Conservation (phyloP, 2,113 vertebrate genomes). For the Ceyx margarethae region DNA sequence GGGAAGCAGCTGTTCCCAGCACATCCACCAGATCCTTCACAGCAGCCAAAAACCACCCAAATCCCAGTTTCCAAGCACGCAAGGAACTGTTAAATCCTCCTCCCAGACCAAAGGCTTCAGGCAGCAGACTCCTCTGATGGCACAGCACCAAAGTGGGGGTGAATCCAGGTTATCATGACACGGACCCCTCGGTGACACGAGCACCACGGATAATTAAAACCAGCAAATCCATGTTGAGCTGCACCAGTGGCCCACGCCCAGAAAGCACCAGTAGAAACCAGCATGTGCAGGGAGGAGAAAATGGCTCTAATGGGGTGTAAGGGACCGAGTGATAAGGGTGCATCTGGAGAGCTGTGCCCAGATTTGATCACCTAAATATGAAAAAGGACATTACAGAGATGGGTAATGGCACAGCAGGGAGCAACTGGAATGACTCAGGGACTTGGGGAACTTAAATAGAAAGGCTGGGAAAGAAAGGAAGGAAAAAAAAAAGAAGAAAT, state of each 20-base stretch:
- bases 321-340: slow-evolving; percentile 8
- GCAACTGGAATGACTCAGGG: slow-evolving; percentile 23
- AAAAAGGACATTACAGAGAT: slow-evolving; percentile 37
- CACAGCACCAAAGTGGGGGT: not conserved
- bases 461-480: not conserved
- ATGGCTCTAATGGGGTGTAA: slow-evolving; percentile 17
- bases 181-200: not conserved
- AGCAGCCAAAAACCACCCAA: not conserved
- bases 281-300: not conserved
- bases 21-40: not conserved
- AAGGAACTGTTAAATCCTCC: fast-evolving
- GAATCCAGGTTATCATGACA: not conserved
- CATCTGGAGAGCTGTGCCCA: slow-evolving; percentile 28
- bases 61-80: not conserved
- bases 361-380: slow-evolving; percentile 57
- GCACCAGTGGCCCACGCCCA: not conserved
- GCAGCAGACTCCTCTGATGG: not conserved
- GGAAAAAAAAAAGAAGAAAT: not conserved
- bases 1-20: not conserved
- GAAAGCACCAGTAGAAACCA: not conserved
- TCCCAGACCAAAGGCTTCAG: not conserved
- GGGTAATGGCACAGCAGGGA: slow-evolving; percentile 38
- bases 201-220: not conserved
- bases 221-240: not conserved
- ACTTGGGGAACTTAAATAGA: slow-evolving; percentile 32